Evolutionary conservation across 1,140 invertebrate genomes (phyloP).

Genomic region (Idris sp.): DNA sequence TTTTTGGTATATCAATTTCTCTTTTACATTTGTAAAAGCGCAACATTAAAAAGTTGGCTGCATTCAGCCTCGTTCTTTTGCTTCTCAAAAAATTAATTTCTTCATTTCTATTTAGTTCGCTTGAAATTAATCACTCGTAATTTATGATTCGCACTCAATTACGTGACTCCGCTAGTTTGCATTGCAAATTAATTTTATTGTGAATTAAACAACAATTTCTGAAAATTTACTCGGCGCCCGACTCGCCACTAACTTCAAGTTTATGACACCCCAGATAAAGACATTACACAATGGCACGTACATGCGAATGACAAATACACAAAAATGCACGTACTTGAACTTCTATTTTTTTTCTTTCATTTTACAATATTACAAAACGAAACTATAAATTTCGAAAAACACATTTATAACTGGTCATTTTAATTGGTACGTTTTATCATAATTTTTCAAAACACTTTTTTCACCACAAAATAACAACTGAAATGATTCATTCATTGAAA

Average conservation of each 20-base stretch:
- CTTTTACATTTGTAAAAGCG: background rate
- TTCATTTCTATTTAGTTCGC: slow-evolving; percentile 8
- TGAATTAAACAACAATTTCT: slow-evolving; percentile 27
- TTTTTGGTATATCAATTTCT: slow-evolving; percentile 5
- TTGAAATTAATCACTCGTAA: slow-evolving; percentile 9
- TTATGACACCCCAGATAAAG: slow-evolving; percentile 24
- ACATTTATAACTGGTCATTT: background rate
- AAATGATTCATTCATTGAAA: no score
- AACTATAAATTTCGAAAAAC: no score
- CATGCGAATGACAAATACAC: slow-evolving; percentile 13
- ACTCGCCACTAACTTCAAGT: slow-evolving; percentile 5
- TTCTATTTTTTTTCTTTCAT: background rate
- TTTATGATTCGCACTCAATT: slow-evolving; percentile 5
- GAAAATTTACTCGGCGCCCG: slow-evolving; percentile 14
- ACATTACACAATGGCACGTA: slow-evolving; percentile 15
- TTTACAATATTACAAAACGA: no score
- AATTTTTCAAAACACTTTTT: no score
- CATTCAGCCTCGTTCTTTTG: no score
- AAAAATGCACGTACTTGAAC: slow-evolving; percentile 19
- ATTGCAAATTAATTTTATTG: slow-evolving; percentile 26
- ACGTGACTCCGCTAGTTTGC: background rate
- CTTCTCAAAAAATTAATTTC: no score
- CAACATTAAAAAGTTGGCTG: background rate
- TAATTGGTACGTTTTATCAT: no score
- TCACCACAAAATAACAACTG: no score